phyloP scores from a whole-genome alignment of 1,140 invertebrate species.

The Asobara japonica region DNA sequence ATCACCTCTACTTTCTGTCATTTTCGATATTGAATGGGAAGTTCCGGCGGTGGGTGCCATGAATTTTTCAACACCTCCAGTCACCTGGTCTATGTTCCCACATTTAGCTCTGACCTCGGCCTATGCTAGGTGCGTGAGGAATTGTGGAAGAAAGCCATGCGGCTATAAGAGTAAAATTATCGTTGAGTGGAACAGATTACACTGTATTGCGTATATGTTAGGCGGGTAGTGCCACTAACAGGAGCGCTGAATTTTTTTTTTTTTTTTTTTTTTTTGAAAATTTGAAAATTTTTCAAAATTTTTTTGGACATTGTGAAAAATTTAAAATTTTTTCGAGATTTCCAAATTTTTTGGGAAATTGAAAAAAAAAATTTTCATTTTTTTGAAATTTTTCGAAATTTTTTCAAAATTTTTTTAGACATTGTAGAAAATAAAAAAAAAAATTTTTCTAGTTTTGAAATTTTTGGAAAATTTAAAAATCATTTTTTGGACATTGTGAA shows the following conservation, averaged over 20 bases:
- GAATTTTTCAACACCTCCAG: not conserved
- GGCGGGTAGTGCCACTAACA: too few species aligned
- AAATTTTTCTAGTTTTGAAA: too few species aligned
- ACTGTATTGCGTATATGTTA: conserved; percentile 48
- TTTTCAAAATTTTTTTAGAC: too few species aligned
- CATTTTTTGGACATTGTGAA: too few species aligned
- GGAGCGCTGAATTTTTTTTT: too few species aligned
- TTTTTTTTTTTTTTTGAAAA: too few species aligned
- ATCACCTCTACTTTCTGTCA: not conserved
- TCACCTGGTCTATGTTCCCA: not conserved
- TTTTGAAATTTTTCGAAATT: too few species aligned
- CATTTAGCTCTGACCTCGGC: not conserved
- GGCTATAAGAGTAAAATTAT: conserved; percentile 51
- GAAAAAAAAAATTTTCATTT: too few species aligned
- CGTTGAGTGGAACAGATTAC: conserved; percentile 52
- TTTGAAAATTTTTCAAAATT: not conserved
- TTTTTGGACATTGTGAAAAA: not conserved
- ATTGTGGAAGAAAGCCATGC: not conserved
- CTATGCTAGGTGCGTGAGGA: not conserved
- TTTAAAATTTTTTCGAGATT: too few species aligned
- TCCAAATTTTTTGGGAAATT: too few species aligned
- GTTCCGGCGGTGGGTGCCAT: not conserved
- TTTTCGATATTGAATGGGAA: not conserved
- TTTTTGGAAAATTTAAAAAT: too few species aligned
- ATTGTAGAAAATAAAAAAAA: too few species aligned